Evolutionary conservation across 2,797 vertebrate genomes (phyloP).

Genomic region (Hoplostethus atlanticus): DNA sequence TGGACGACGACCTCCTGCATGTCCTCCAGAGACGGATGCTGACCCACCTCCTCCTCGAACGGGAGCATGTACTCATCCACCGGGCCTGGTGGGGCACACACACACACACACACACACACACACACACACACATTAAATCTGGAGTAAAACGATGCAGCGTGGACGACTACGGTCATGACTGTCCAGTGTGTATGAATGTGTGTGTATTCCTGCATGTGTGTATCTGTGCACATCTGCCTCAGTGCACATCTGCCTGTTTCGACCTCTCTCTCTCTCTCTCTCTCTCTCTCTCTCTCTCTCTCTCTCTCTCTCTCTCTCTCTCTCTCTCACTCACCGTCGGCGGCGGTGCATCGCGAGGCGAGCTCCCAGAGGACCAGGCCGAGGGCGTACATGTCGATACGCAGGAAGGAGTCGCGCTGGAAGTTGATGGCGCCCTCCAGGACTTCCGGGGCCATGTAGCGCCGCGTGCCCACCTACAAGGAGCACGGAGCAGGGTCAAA

Average conservation of each 20-base stretch:
- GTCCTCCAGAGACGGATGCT: conserved; percentile 98
- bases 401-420: conserved; percentile 96
- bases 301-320: too few relatives aligned
- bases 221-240: not conserved
- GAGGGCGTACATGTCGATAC: conserved; percentile 98
- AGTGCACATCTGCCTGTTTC: not conserved
- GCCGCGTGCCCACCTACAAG: conserved; percentile 92
- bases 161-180: not conserved
- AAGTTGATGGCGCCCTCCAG: conserved; percentile 98
- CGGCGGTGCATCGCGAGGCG: conserved; percentile 93
- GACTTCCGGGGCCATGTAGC: conserved; percentile 98
- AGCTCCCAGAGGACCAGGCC: conserved; percentile 97
- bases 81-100: conserved; percentile 83
- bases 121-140: not conserved
- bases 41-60: conserved; percentile 97
- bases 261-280: not conserved
- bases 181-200: too few relatives aligned
- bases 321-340: conserved; percentile 88
- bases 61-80: conserved; percentile 98
- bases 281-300: not conserved
- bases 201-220: too few relatives aligned
- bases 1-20: conserved; percentile 99
- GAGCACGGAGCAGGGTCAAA: conserved; percentile 5
- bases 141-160: accelerated
- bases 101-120: not conserved